Conservation (phyloP, 2,888 invertebrate genomes). For the Rapana venosa region DNA sequence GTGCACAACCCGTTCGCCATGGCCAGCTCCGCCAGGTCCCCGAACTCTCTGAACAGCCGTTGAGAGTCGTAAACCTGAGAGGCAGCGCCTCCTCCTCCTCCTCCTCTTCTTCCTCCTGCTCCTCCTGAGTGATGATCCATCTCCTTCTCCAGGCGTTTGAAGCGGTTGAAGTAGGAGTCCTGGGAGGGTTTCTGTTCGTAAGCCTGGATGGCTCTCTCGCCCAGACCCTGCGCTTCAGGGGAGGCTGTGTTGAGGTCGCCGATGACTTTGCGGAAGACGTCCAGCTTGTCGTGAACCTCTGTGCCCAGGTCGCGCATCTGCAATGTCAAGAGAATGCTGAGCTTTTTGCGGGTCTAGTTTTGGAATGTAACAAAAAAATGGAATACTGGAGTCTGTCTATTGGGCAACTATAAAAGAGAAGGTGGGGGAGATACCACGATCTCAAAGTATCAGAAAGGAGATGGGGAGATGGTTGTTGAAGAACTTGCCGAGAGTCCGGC, state of each 20-base stretch:
- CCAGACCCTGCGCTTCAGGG: slow-evolving; percentile 26
- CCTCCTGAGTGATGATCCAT: not conserved
- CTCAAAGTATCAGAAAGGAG: too few relatives aligned
- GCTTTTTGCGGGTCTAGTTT: too few relatives aligned
- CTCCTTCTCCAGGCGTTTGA: slow-evolving; percentile 39
- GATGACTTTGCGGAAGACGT: slow-evolving; percentile 46
- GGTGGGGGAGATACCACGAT: too few relatives aligned
- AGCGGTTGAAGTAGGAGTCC: slow-evolving; percentile 36
- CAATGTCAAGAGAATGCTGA: too few relatives aligned
- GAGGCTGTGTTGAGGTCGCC: slow-evolving; percentile 37
- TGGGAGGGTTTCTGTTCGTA: slow-evolving; percentile 42
- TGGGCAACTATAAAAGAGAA: too few relatives aligned
- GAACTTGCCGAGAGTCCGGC: too few relatives aligned
- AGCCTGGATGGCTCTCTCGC: slow-evolving; percentile 45
- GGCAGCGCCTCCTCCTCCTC: not conserved
- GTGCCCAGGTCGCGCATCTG: slow-evolving; percentile 45
- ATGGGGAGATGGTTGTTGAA: too few relatives aligned
- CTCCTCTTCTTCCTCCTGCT: not conserved
- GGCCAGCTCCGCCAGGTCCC: slow-evolving; percentile 46
- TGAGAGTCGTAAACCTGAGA: not conserved
- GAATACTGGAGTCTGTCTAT: too few relatives aligned
- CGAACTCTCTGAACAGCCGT: slow-evolving; percentile 41
- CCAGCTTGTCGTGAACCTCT: slow-evolving; percentile 47
- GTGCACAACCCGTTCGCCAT: slow-evolving; percentile 49
- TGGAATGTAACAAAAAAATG: too few relatives aligned